A percentile compares a stretch with the other conserved stretches of the same genome.
Conservation (phyloP, 2,888 invertebrate species). For the Adineta ricciae region DNA sequence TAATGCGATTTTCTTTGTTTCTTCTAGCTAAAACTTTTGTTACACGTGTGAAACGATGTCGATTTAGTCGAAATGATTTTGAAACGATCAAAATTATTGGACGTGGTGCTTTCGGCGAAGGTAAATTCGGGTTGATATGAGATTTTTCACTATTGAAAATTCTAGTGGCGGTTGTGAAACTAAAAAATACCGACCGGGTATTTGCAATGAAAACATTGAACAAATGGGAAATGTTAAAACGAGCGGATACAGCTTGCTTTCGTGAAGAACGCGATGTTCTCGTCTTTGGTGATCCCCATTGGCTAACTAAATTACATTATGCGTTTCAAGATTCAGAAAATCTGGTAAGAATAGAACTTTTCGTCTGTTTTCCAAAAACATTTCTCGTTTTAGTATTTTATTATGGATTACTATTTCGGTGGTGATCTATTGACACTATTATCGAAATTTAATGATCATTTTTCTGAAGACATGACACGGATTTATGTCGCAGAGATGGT, state of each 20-base stretch:
- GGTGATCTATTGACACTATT: conserved; percentile 89
- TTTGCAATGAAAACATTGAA: conserved; percentile 99
- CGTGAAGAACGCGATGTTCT: conserved; percentile 88
- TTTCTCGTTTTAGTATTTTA: conserved; percentile 63
- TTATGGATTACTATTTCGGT: conserved; percentile 99
- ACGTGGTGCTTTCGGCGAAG: conserved; percentile 89
- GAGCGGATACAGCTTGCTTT: conserved; percentile 61
- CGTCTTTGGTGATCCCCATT: conserved; percentile 86
- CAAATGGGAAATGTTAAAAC: conserved; percentile 98
- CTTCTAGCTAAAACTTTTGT: conserved; percentile 9
- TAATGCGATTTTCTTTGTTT: neutral
- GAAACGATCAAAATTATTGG: conserved; percentile 93
- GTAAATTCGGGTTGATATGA: neutral
- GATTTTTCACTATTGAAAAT: neutral
- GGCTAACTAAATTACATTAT: conserved; percentile 98
- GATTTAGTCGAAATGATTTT: conserved; percentile 85
- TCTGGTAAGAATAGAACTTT: conserved; percentile 49
- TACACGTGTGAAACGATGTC: conserved; percentile 39
- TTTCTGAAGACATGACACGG: conserved; percentile 88
- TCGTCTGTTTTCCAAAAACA: neutral
- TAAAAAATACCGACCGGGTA: conserved; percentile 63
- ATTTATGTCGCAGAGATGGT: conserved; percentile 99
- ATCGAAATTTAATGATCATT: conserved; percentile 82
- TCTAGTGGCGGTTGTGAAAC: conserved; percentile 47
- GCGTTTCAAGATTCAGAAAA: conserved; percentile 95